Evolutionary conservation across 64 coral and sea anemone species (phyloP).

Genomic region (Porites lutea): DNA sequence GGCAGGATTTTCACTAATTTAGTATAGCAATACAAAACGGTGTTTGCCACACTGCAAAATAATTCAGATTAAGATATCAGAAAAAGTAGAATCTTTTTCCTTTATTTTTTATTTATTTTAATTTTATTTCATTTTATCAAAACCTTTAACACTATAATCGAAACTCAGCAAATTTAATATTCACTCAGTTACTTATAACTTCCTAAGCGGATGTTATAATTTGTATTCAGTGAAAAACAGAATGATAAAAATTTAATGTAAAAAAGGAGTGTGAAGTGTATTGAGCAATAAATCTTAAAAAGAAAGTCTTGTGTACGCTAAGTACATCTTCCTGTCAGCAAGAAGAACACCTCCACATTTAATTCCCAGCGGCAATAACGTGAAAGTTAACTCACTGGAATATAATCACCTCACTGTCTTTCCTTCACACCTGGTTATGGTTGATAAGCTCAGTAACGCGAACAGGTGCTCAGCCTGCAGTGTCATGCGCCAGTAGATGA

Average conservation of each 20-base stretch:
- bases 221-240: not conserved
- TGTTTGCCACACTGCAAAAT: too few species aligned
- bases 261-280: not conserved
- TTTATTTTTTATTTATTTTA: too few species aligned
- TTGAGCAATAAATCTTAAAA: not conserved
- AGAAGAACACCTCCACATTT: not conserved
- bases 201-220: conserved; percentile 19
- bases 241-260: not conserved
- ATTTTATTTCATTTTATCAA: too few species aligned
- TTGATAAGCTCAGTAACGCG: not conserved
- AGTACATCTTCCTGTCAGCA: conserved; percentile 5
- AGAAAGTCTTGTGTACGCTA: not conserved
- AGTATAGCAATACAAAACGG: too few species aligned
- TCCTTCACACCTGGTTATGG: not conserved
- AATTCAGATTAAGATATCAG: too few species aligned
- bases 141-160: too few species aligned
- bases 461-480: not conserved
- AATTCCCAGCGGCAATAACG: not conserved
- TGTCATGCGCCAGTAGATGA: too few species aligned
- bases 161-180: too few species aligned
- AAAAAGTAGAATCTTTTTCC: too few species aligned
- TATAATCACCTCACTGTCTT: conserved; percentile 2
- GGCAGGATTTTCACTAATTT: too few species aligned
- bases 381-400: not conserved
- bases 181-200: not conserved